Percentiles rank a stretch among this genome's conserved stretches.
phyloP scores from a whole-genome alignment of 2,113 vertebrate genomes.

The Vulpes vulpes region DNA sequence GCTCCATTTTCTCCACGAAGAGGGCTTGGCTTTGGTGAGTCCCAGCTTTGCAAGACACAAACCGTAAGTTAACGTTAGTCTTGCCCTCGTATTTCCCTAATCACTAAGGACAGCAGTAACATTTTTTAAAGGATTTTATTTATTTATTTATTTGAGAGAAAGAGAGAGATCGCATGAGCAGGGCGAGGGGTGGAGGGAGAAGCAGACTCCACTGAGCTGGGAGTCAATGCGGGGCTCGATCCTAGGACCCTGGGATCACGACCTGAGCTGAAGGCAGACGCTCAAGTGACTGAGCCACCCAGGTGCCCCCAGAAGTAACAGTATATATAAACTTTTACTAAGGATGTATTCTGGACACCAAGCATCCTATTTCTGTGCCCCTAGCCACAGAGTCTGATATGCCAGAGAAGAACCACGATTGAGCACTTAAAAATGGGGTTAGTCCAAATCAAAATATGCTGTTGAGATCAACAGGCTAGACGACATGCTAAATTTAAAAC shows the following conservation, averaged over 20 bases:
- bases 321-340: not conserved
- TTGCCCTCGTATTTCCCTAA: not conserved
- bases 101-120: not conserved
- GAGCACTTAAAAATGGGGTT: not conserved
- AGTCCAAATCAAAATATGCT: not conserved
- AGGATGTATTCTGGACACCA: not conserved
- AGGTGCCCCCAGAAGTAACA: not conserved
- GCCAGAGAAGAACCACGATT: not conserved
- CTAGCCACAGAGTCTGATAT: not conserved
- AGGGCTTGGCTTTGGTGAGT: not conserved
- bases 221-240: too few relatives aligned
- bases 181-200: too few relatives aligned
- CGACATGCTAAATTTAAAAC: not conserved
- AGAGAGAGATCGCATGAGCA: too few relatives aligned
- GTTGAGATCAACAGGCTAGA: not conserved
- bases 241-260: too few relatives aligned
- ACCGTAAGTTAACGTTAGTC: not conserved
- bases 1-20: not conserved
- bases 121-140: not conserved
- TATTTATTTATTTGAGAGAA: too few relatives aligned
- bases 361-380: not conserved
- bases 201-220: too few relatives aligned
- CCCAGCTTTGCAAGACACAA: not conserved
- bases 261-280: too few relatives aligned
- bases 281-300: too few relatives aligned